These are phyloP conservation scores for Bubo blakistoni DNA, from an alignment of 2,113 vertebrate genomes.

Conservation along the genomic window DNA sequence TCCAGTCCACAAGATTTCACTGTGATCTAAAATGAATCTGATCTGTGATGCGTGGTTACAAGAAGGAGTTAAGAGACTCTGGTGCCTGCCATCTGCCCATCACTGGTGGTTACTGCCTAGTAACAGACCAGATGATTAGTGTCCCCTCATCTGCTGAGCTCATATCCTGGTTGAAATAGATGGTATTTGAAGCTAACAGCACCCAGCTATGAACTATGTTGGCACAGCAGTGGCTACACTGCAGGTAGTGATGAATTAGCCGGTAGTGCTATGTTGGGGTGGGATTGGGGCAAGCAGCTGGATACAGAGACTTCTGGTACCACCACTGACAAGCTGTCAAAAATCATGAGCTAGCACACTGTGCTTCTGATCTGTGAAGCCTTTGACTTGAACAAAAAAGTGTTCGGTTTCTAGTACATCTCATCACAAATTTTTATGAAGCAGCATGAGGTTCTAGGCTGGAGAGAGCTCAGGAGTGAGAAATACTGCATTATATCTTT, in stretches of 20 bases:
- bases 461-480: neutral
- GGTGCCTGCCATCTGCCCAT: neutral
- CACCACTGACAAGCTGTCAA: neutral
- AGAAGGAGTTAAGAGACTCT: neutral
- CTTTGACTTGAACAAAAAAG: neutral
- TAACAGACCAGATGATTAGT: neutral
- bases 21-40: neutral
- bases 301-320: neutral
- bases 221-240: neutral
- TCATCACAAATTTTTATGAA: neutral
- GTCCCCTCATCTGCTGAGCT: neutral
- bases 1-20: neutral
- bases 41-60: neutral
- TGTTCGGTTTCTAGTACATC: neutral
- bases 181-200: neutral
- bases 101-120: neutral
- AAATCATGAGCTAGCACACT: neutral
- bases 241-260: neutral
- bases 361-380: neutral
- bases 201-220: neutral
- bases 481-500: neutral
- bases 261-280: fast-evolving
- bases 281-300: neutral
- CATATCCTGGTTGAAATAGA: neutral
- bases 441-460: neutral